Conservation (phyloP, 1,140 invertebrate species). For the Zaprionus gabonicus region DNA sequence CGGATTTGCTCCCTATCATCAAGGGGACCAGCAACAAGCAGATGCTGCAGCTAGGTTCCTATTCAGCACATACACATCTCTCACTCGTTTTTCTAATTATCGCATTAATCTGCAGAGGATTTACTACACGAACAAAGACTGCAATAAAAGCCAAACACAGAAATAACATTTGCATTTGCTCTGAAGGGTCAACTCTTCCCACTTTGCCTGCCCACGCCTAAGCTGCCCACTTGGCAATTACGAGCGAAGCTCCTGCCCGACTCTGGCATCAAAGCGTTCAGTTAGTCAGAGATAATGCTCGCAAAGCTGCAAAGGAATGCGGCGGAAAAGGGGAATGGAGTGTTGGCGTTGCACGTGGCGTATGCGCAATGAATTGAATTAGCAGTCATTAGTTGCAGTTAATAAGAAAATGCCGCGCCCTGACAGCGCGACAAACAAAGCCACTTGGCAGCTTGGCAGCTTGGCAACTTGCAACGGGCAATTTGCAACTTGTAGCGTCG, state of each 20-base stretch:
- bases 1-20: too few relatives aligned
- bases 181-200: neutral
- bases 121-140: neutral
- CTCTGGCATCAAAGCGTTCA: neutral
- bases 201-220: neutral
- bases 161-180: neutral
- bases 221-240: conserved; percentile 15
- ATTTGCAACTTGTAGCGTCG: neutral
- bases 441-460: neutral
- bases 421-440: conserved; percentile 7
- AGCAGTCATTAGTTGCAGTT: conserved; percentile 25
- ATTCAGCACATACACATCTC: too few relatives aligned
- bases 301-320: neutral
- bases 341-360: conserved; percentile 25
- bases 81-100: neutral
- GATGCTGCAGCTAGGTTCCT: too few relatives aligned
- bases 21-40: too few relatives aligned
- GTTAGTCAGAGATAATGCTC: neutral
- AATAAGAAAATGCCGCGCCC: neutral
- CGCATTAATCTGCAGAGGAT: neutral
- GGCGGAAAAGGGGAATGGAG: neutral
- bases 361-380: conserved; percentile 33
- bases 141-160: neutral
- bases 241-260: neutral
- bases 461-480: conserved; percentile 4